These are phyloP conservation scores for Arothron firmamentum DNA, from an alignment of 2,113 vertebrate genomes.

Conservation along the genomic window DNA sequence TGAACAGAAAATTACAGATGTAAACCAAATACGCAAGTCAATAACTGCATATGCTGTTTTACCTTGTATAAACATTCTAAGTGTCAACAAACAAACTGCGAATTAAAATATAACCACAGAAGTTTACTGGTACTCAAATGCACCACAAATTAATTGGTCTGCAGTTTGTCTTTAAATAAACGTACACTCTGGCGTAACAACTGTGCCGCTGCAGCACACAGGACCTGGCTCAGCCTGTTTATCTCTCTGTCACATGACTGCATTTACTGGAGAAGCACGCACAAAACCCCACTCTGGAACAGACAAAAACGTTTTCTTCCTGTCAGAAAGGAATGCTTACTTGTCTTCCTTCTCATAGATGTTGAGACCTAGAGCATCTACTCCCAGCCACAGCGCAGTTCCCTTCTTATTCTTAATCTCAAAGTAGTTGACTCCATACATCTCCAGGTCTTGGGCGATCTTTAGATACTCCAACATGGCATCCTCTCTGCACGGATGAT, in stretches of 20 bases:
- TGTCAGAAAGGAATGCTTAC: constrained; percentile 72
- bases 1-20: too few relatives aligned
- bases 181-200: too few relatives aligned
- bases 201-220: not conserved
- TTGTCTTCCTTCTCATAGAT: constrained; percentile 95
- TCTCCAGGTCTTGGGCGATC: constrained; percentile 95
- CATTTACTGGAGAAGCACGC: not conserved
- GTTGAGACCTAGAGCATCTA: constrained; percentile 93
- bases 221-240: constrained; percentile 34
- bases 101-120: too few relatives aligned
- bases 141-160: too few relatives aligned
- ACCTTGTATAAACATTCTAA: too few relatives aligned
- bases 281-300: not conserved
- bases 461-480: constrained; percentile 96
- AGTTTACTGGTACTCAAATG: too few relatives aligned
- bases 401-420: constrained; percentile 99
- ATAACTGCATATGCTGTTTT: too few relatives aligned
- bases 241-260: constrained; percentile 9
- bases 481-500: constrained; percentile 76
- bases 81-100: too few relatives aligned
- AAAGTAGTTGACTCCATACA: constrained; percentile 98
- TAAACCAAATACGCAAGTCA: too few relatives aligned
- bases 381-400: constrained; percentile 92
- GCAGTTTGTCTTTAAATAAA: too few relatives aligned
- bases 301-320: not conserved